Percentiles rank a stretch among this genome's conserved stretches.
Evolutionary conservation across 2,113 vertebrate genomes (phyloP).

Genomic region (Macrotus californicus): DNA sequence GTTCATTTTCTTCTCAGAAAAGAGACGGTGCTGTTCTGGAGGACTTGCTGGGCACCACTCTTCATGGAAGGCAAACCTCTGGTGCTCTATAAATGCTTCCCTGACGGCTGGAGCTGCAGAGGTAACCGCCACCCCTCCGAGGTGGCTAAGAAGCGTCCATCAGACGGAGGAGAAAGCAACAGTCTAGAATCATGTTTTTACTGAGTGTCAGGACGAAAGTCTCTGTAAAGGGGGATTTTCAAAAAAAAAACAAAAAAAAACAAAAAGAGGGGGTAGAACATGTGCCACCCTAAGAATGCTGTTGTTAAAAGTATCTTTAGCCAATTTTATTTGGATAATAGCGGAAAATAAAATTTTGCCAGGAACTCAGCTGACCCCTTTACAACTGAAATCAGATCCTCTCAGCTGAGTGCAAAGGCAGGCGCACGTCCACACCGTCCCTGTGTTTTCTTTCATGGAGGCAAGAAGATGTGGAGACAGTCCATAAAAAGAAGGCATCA

Average conservation of each 20-base stretch:
- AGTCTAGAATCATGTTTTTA: not conserved
- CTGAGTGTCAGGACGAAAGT: not conserved
- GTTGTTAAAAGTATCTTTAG: not conserved
- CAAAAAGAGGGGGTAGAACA: not conserved
- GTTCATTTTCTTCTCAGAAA: not conserved
- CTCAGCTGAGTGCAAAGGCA: rapidly evolving
- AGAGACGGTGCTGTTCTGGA: not conserved
- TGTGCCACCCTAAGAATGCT: not conserved
- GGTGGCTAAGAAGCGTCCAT: not conserved
- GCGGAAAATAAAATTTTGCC: not conserved
- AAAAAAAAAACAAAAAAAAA: not conserved
- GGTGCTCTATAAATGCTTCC: not conserved
- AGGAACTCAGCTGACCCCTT: not conserved
- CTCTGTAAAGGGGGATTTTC: not conserved
- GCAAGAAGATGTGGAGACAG: not conserved
- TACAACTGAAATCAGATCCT: not conserved
- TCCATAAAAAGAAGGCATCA: not conserved
- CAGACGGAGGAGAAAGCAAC: not conserved
- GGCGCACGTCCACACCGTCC: rapidly evolving
- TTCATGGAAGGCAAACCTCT: not conserved
- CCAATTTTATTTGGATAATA: not conserved
- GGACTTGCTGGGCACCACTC: not conserved
- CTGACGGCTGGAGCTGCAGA: not conserved
- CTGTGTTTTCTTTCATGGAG: not conserved
- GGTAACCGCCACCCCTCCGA: rapidly evolving